Conservation (phyloP, 2,797 vertebrate genomes). For the Pachyuromys duprasi region DNA sequence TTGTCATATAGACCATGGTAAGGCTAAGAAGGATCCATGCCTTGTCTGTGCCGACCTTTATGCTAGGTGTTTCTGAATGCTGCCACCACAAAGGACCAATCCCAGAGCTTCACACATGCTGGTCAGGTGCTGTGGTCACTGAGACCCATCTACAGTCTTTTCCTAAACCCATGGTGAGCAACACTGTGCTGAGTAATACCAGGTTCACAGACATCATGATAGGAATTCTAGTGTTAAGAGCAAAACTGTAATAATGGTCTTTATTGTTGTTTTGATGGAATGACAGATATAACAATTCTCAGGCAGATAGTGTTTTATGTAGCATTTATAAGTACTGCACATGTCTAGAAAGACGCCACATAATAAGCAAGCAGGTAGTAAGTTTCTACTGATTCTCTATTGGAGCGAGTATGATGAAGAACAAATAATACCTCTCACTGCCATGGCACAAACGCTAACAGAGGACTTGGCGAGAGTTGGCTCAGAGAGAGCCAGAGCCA, state of each 20-base stretch:
- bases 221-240: not conserved
- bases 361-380: not conserved
- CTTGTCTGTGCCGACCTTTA: not conserved
- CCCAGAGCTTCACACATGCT: not conserved
- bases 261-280: not conserved
- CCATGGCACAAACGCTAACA: not conserved
- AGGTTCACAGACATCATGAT: not conserved
- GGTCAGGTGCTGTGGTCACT: not conserved
- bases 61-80: not conserved
- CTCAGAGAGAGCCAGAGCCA: no score
- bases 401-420: not conserved
- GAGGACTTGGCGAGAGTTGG: no score
- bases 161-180: no score
- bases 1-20: not conserved
- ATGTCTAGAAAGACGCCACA: conserved; percentile 20
- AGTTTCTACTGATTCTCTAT: not conserved
- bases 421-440: not conserved
- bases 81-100: not conserved
- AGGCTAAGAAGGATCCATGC: not conserved
- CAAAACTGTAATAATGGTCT: not conserved
- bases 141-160: not conserved
- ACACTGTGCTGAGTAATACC: not conserved
- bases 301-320: not conserved
- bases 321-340: not conserved
- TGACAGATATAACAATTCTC: conserved; percentile 10